Percentiles rank a stretch among this genome's conserved stretches.
Evolutionary conservation across 2,888 invertebrate genomes (phyloP).

Genomic region (Drosophila rubida): DNA sequence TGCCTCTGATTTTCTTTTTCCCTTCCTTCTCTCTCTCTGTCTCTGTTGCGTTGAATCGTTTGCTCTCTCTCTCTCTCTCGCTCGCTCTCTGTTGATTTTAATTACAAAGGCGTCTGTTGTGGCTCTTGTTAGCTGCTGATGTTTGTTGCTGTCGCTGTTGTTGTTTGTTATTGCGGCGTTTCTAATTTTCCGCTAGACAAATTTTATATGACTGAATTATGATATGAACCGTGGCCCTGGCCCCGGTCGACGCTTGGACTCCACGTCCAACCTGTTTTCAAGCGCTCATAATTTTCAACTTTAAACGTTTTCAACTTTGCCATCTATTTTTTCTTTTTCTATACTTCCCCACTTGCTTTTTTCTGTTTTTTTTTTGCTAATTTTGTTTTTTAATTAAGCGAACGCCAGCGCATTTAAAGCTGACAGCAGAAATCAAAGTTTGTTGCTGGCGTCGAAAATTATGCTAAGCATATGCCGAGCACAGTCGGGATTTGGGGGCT

Average conservation of each 20-base stretch:
- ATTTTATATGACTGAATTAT: conserved; percentile 83
- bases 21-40: conserved; percentile 3
- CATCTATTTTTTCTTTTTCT: conserved; percentile 3
- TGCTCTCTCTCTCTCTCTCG: conserved; percentile 7
- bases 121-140: conserved; percentile 44
- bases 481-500: neutral
- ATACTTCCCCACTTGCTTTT: too few species aligned
- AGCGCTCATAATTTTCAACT: conserved; percentile 46
- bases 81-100: conserved; percentile 48
- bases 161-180: conserved; percentile 60
- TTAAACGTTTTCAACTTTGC: conserved; percentile 58
- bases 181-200: conserved; percentile 84
- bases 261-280: conserved; percentile 21
- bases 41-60: neutral
- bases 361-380: neutral
- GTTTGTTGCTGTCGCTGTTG: conserved; percentile 40
- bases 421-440: conserved; percentile 46
- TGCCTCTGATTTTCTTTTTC: conserved; percentile 60
- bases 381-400: conserved; percentile 58
- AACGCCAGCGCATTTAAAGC: conserved; percentile 41
- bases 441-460: conserved; percentile 59
- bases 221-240: conserved; percentile 68
- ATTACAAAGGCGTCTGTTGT: conserved; percentile 64
- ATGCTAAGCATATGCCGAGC: conserved; percentile 75
- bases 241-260: conserved; percentile 9